phyloP scores from a whole-genome alignment of 2,888 invertebrate species.

The Dicyrtoma fusca region DNA sequence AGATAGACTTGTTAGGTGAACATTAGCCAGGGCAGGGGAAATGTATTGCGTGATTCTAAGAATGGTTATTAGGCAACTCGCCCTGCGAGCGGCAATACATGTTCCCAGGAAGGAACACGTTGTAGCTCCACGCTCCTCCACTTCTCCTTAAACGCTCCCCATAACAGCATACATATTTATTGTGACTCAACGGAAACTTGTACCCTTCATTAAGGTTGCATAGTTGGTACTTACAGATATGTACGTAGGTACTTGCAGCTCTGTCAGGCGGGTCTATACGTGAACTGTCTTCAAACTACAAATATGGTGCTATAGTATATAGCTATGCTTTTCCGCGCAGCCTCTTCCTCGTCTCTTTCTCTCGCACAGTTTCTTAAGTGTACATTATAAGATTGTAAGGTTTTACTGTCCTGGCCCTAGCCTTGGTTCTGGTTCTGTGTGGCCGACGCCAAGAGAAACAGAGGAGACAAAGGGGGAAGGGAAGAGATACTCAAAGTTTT shows the following conservation, averaged over 20 bases:
- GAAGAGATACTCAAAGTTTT: background rate
- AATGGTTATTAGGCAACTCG: background rate
- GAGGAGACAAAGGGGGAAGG: background rate
- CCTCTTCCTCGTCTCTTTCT: background rate
- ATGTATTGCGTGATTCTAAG: constrained; percentile 6
- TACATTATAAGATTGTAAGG: background rate
- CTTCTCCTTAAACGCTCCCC: background rate
- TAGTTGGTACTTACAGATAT: no score
- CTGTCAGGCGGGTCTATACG: no score
- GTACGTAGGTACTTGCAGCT: no score
- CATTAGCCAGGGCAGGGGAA: background rate
- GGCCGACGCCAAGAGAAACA: background rate
- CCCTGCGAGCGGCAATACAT: no score
- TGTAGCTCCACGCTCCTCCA: no score
- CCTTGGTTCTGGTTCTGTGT: background rate
- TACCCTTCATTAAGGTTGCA: background rate
- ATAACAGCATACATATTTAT: background rate
- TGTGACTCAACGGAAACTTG: background rate
- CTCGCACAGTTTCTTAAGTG: background rate
- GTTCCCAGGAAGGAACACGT: no score
- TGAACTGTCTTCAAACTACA: no score
- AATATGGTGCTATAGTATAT: no score
- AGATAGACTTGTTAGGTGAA: no score
- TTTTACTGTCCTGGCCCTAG: no score
- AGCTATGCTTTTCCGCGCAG: background rate